Evolutionary conservation across 2,888 invertebrate genomes (phyloP).

Genomic region (Drosophila flavopinicola): DNA sequence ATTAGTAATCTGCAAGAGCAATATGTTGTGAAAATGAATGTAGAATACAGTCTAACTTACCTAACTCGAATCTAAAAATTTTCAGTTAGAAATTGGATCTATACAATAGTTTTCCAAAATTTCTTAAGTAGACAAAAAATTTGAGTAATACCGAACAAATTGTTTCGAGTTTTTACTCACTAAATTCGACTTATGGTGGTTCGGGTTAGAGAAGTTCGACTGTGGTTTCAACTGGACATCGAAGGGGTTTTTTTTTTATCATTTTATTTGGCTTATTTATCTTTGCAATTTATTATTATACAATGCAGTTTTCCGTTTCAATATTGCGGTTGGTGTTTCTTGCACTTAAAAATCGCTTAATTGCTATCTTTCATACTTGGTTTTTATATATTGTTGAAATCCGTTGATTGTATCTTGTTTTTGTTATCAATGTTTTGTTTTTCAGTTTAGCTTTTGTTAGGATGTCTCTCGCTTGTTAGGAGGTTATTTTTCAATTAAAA

Average conservation of each 20-base stretch:
- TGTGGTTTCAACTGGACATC: too few relatives aligned
- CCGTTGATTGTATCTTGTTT: conserved; percentile 57
- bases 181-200: too few relatives aligned
- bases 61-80: too few relatives aligned
- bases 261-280: conserved; percentile 75
- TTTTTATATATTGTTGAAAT: conserved; percentile 60
- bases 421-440: conserved; percentile 11
- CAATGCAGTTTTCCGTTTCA: conserved; percentile 53
- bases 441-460: conserved; percentile 37
- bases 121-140: too few relatives aligned
- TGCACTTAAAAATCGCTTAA: conserved; percentile 70
- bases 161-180: too few relatives aligned
- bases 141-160: too few relatives aligned
- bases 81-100: too few relatives aligned
- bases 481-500: conserved; percentile 23
- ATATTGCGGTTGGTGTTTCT: conserved; percentile 60
- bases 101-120: too few relatives aligned
- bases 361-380: conserved; percentile 53
- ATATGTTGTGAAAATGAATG: too few relatives aligned
- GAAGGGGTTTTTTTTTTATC: conserved; percentile 22
- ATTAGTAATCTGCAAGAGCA: too few relatives aligned
- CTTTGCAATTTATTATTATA: conserved; percentile 68
- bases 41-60: too few relatives aligned
- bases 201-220: too few relatives aligned
- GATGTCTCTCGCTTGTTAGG: conserved; percentile 35